These are phyloP conservation scores for Anguilla japonica DNA, from an alignment of 2,113 vertebrate genomes.

Conservation along the genomic window DNA sequence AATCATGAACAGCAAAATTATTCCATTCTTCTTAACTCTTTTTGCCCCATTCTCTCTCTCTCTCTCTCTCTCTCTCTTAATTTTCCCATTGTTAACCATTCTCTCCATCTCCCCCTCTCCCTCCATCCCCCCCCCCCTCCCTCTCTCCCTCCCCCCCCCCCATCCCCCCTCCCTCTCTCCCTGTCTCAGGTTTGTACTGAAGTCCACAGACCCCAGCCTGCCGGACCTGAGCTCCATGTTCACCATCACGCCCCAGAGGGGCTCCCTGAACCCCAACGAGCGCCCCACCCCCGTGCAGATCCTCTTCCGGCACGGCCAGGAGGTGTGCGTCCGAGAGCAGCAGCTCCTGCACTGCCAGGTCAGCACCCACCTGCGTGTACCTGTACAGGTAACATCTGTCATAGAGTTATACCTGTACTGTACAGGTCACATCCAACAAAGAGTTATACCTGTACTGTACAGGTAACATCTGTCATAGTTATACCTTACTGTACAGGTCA, in stretches of 20 bases:
- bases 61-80: not conserved
- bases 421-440: not conserved
- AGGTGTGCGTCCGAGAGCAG: constrained; percentile 71
- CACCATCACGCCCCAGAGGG: constrained; percentile 70
- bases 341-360: constrained; percentile 83
- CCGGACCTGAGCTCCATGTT: constrained; percentile 69
- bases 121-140: not conserved
- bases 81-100: not conserved
- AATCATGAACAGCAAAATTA: not conserved
- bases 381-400: not conserved
- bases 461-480: not conserved
- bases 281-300: constrained; percentile 69
- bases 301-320: constrained; percentile 69
- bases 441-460: not conserved
- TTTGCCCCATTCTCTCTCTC: not conserved
- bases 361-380: constrained; percentile 10
- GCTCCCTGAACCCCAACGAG: constrained; percentile 61
- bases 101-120: not conserved
- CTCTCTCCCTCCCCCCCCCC: not conserved
- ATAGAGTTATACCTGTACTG: not conserved
- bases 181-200: constrained; percentile 73
- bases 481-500: not conserved
- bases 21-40: not conserved
- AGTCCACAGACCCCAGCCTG: constrained; percentile 40
- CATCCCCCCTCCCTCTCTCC: not conserved